A percentile compares a stretch with the other conserved stretches of the same genome.
Conservation (phyloP, 2,113 vertebrate genomes). For the Chaetodon trifascialis region DNA sequence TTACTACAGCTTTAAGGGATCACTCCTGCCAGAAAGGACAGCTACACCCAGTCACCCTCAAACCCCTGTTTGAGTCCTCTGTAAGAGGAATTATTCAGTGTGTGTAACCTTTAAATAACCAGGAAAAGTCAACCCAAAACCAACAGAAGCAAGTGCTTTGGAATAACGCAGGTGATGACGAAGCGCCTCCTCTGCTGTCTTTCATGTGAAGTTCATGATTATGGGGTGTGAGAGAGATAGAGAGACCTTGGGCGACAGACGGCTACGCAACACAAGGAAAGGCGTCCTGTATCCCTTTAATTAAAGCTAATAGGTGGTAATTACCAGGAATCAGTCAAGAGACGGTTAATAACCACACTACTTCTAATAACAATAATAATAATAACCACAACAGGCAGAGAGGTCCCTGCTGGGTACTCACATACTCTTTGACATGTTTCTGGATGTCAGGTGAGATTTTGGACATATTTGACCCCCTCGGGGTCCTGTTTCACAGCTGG, state of each 20-base stretch:
- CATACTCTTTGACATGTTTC: conserved; percentile 40
- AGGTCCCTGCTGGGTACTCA: neutral
- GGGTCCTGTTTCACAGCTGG: conserved; percentile 41
- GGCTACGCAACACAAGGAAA: conserved; percentile 42
- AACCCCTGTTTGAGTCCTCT: neutral
- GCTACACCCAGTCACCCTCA: neutral
- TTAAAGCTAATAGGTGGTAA: conserved; percentile 78
- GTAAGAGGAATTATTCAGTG: neutral
- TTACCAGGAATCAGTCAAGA: conserved; percentile 80
- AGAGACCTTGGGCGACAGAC: conserved; percentile 66
- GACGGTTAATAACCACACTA: conserved; percentile 65
- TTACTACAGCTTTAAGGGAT: conserved; percentile 11
- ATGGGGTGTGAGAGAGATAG: conserved; percentile 55
- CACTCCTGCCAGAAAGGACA: neutral
- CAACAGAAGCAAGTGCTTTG: neutral
- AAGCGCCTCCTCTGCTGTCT: conserved; percentile 34
- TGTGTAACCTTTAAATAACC: neutral
- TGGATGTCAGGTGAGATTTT: conserved; percentile 52
- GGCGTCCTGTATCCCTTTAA: conserved; percentile 73
- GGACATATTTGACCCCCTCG: conserved; percentile 33
- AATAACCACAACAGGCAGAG: conserved; percentile 21
- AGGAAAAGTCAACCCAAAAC: neutral
- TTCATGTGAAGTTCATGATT: conserved; percentile 73
- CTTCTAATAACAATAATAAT: conserved; percentile 58
- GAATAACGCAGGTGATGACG: conserved; percentile 64